These are phyloP conservation scores for Otis tarda DNA, from an alignment of 2,113 vertebrate species.

Conservation along the genomic window DNA sequence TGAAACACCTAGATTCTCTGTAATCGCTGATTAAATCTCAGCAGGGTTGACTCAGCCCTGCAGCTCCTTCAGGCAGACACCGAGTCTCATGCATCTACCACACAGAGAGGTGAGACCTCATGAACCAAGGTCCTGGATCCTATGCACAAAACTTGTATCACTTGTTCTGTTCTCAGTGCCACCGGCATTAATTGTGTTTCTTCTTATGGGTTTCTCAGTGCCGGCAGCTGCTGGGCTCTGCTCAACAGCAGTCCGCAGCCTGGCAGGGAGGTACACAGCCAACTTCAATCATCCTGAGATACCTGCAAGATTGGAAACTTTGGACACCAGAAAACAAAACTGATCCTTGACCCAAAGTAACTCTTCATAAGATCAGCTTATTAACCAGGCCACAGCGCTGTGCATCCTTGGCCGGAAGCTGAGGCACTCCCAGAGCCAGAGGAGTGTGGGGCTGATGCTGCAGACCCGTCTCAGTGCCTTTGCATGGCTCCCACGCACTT, in stretches of 20 bases:
- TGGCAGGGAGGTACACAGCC: background rate
- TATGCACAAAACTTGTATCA: background rate
- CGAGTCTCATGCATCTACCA: background rate
- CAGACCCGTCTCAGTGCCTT: background rate
- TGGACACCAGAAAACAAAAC: background rate
- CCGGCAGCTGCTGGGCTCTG: background rate
- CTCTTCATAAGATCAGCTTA: background rate
- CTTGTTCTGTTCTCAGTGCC: background rate
- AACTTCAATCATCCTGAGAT: background rate
- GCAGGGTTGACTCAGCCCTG: background rate
- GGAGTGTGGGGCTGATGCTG: fast-evolving
- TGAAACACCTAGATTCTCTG: conserved; percentile 26
- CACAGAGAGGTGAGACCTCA: background rate
- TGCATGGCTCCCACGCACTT: fast-evolving
- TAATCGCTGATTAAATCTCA: background rate
- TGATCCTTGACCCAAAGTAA: background rate
- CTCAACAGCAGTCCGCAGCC: background rate
- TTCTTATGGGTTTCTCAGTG: background rate
- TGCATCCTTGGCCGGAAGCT: fast-evolving
- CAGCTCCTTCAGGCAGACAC: background rate
- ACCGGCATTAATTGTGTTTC: background rate
- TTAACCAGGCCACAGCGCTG: background rate
- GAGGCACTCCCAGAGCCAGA: background rate
- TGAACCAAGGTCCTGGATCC: background rate
- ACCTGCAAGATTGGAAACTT: background rate